phyloP scores from a whole-genome alignment of 2,797 vertebrate species.

The Micromesistius poutassou region DNA sequence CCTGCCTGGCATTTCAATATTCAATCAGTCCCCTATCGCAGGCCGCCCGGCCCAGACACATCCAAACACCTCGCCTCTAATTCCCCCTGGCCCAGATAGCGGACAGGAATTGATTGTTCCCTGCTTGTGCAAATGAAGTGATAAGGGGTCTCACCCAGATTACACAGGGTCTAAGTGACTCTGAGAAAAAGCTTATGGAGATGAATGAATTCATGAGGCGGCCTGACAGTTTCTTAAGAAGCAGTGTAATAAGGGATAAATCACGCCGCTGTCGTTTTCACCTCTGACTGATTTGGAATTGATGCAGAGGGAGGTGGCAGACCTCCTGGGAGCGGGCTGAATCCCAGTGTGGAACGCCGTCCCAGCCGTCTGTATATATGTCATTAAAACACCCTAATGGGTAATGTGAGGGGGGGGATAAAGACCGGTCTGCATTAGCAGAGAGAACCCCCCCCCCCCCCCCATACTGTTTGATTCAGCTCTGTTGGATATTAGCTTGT shows the following conservation, averaged over 20 bases:
- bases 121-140: conserved; percentile 72
- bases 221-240: conserved; percentile 69
- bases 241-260: conserved; percentile 70
- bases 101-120: conserved; percentile 68
- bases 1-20: conserved; percentile 37
- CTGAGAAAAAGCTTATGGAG: conserved; percentile 69
- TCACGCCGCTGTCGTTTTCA: conserved; percentile 67
- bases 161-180: conserved; percentile 72
- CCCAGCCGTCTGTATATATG: conserved; percentile 61
- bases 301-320: conserved; percentile 56
- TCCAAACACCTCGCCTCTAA: conserved; percentile 63
- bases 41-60: conserved; percentile 37
- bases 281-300: conserved; percentile 66
- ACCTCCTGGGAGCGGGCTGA: conserved; percentile 48
- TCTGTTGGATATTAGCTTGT: conserved; percentile 37
- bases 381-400: conserved; percentile 53
- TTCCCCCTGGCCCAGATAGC: conserved; percentile 57
- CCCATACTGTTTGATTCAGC: conserved; percentile 59
- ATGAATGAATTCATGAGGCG: conserved; percentile 75
- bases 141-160: conserved; percentile 73
- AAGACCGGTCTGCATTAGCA: conserved; percentile 38
- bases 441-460: conserved; percentile 33
- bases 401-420: conserved; percentile 36
- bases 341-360: conserved; percentile 33
- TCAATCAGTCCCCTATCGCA: conserved; percentile 40